These are phyloP conservation scores for Augiades crinisus DNA, from an alignment of 2,888 invertebrate genomes.

Conservation along the genomic window DNA sequence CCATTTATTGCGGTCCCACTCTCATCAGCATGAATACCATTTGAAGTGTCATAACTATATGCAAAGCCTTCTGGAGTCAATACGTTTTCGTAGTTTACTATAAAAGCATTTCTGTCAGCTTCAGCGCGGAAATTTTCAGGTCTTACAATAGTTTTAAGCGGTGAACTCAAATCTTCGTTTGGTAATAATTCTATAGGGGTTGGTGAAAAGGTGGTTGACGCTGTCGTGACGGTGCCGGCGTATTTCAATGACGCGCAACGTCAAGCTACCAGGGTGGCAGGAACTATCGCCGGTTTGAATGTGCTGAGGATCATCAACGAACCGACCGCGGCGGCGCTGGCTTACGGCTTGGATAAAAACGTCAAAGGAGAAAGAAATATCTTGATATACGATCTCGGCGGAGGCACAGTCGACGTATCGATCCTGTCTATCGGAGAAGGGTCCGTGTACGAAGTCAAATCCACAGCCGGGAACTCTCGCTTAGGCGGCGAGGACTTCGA, in stretches of 20 bases:
- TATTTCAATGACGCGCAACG: slow-evolving; percentile 62
- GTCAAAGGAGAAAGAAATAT: slow-evolving; percentile 46
- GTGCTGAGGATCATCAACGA: slow-evolving; percentile 59
- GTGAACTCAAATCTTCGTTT: no score
- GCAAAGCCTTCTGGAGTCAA: slow-evolving; percentile 54
- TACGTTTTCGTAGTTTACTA: slow-evolving; percentile 52
- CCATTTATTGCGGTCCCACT: slow-evolving; percentile 56
- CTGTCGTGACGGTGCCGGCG: slow-evolving; percentile 65
- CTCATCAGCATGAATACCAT: slow-evolving; percentile 66
- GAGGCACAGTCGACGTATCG: slow-evolving; percentile 63
- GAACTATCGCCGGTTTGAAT: slow-evolving; percentile 55
- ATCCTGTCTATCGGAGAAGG: slow-evolving; percentile 48
- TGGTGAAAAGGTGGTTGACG: slow-evolving; percentile 49
- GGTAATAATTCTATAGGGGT: no score
- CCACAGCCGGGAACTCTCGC: slow-evolving; percentile 52
- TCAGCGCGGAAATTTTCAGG: slow-evolving; percentile 50
- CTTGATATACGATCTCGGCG: slow-evolving; percentile 61
- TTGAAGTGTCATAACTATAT: slow-evolving; percentile 64
- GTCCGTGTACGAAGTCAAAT: slow-evolving; percentile 54
- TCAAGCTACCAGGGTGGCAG: slow-evolving; percentile 56
- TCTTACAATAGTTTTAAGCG: no score
- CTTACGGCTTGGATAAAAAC: slow-evolving; percentile 51
- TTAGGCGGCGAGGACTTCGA: slow-evolving; percentile 69
- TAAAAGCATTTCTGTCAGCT: slow-evolving; percentile 52
- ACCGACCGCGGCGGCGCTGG: slow-evolving; percentile 61